Evolutionary conservation across 2,888 invertebrate species (phyloP).

Genomic region (Stratiomys singularior): DNA sequence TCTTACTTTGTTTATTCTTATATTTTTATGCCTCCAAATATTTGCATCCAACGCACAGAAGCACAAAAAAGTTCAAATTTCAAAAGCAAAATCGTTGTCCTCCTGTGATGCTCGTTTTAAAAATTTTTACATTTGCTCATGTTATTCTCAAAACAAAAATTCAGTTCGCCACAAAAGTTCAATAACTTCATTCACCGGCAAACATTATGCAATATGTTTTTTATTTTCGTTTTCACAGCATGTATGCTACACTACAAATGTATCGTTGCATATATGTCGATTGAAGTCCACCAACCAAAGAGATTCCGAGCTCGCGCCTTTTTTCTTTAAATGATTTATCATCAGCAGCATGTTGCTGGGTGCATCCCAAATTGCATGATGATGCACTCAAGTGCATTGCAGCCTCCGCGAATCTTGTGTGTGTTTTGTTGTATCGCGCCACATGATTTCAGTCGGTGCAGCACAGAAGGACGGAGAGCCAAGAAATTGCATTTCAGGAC

Average conservation of each 20-base stretch:
- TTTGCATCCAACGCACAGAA: too few species aligned
- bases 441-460: too few species aligned
- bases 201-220: slow-evolving; percentile 39
- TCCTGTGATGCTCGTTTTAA: too few species aligned
- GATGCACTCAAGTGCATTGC: slow-evolving; percentile 3
- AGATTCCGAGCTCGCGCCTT: slow-evolving; percentile 28
- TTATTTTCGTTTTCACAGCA: neutral
- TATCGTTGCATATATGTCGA: neutral
- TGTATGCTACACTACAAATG: neutral
- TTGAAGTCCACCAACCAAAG: neutral
- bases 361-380: slow-evolving; percentile 8
- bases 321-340: slow-evolving; percentile 27
- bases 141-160: neutral
- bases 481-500: too few species aligned
- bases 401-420: slow-evolving; percentile 18
- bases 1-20: too few species aligned
- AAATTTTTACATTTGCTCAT: neutral
- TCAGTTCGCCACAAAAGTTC: slow-evolving; percentile 35
- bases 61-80: too few species aligned
- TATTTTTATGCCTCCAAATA: too few species aligned
- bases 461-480: too few species aligned
- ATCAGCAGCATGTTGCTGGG: slow-evolving; percentile 38
- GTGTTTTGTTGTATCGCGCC: too few species aligned
- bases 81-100: too few species aligned
- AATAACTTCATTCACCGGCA: slow-evolving; percentile 37